These are phyloP conservation scores for Erpornis zantholeuca DNA, from an alignment of 2,113 vertebrate species.

Conservation along the genomic window DNA sequence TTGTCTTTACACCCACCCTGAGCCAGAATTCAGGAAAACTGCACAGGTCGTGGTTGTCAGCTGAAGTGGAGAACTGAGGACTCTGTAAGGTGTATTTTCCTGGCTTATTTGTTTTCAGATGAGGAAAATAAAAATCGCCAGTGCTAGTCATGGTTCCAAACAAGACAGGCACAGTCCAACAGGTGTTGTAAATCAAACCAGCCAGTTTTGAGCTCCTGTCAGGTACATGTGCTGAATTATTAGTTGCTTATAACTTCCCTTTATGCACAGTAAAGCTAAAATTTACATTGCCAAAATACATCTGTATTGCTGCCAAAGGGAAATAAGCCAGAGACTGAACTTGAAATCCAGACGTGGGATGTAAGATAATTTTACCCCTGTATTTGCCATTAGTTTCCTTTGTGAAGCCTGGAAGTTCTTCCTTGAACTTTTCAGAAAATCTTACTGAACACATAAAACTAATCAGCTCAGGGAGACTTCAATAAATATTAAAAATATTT, in stretches of 20 bases:
- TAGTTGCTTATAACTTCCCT: neutral
- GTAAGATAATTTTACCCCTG: neutral
- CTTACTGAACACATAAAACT: neutral
- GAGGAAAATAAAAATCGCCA: neutral
- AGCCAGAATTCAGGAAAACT: neutral
- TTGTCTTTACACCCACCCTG: neutral
- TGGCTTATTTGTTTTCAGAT: neutral
- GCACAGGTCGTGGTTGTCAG: neutral
- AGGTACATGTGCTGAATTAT: neutral
- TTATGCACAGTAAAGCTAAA: neutral
- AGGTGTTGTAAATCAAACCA: neutral
- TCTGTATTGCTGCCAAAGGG: neutral
- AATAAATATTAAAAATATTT: neutral
- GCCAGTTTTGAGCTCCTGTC: neutral
- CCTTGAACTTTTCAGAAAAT: neutral
- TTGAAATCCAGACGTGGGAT: accelerated
- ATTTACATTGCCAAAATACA: neutral
- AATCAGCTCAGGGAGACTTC: neutral
- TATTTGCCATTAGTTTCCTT: neutral
- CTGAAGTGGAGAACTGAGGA: neutral
- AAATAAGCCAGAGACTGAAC: neutral
- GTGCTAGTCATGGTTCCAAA: neutral
- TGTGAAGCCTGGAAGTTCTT: neutral
- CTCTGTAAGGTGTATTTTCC: neutral
- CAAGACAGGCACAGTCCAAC: neutral